Percentiles rank a stretch among this genome's conserved stretches.
Conservation (phyloP, 2,888 invertebrate genomes). For the Keiferia lycopersicella region DNA sequence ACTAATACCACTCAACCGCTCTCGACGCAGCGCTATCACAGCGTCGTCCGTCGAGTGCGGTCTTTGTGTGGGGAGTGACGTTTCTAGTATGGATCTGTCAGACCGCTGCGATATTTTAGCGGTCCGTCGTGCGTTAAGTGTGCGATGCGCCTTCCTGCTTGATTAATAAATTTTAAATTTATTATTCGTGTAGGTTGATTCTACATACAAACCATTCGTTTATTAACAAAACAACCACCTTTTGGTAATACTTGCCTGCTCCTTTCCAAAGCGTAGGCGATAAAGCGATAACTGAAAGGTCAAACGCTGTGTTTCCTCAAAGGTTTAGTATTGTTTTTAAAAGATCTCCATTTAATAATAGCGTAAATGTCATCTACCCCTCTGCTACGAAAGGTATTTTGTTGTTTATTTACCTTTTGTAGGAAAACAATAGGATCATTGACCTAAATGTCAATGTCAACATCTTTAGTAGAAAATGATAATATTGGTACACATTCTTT, state of each 20-base stretch:
- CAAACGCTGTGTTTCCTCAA: background rate
- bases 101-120: no score
- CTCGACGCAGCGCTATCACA: no score
- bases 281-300: background rate
- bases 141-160: no score
- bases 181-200: no score
- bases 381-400: background rate
- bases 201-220: background rate
- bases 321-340: background rate
- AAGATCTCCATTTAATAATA: background rate
- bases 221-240: background rate
- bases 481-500: background rate
- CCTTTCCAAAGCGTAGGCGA: conserved; percentile 1
- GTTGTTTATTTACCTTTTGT: conserved; percentile 1
- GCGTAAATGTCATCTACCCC: background rate
- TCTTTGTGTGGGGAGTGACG: no score
- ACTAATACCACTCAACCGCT: no score
- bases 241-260: background rate
- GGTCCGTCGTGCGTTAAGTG: no score
- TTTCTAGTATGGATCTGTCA: no score
- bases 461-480: background rate
- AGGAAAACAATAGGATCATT: conserved; percentile 1
- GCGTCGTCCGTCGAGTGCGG: no score
- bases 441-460: conserved; percentile 6
- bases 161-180: no score